phyloP scores from a whole-genome alignment of 2,797 vertebrate genomes.

The Alcedo atthis region DNA sequence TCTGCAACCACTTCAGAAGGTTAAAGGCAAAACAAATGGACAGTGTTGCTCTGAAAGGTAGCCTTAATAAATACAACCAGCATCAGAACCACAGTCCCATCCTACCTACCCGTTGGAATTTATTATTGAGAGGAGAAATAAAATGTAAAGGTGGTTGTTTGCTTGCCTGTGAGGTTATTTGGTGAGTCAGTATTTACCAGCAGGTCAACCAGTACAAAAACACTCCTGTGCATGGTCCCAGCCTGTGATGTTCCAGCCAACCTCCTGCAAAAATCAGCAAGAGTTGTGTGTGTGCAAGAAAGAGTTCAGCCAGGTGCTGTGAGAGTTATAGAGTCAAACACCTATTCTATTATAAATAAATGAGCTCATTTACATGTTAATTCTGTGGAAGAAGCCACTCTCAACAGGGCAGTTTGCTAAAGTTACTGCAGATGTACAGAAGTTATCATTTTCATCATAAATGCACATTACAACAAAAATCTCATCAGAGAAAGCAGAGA shows the following conservation, averaged over 20 bases:
- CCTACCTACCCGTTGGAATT: not conserved
- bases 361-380: slow-evolving; percentile 42
- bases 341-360: slow-evolving; percentile 49
- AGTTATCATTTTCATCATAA: slow-evolving; percentile 49
- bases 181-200: not conserved
- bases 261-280: not conserved
- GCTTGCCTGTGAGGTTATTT: not conserved
- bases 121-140: not conserved
- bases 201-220: not conserved
- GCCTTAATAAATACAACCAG: slow-evolving; percentile 6
- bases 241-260: not conserved
- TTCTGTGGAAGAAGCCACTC: not conserved
- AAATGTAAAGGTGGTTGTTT: not conserved
- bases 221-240: not conserved
- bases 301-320: not conserved
- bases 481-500: slow-evolving; percentile 21
- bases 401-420: slow-evolving; percentile 43
- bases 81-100: not conserved
- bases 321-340: not conserved
- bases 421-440: slow-evolving; percentile 21
- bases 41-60: not conserved
- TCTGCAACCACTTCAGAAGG: slow-evolving; percentile 7
- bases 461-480: slow-evolving; percentile 20
- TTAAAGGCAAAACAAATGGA: slow-evolving; percentile 39
- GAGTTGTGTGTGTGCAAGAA: not conserved